Base-by-base conservation (phyloP, 2,113 vertebrate species). In the Notothenia coriiceps region DNA sequence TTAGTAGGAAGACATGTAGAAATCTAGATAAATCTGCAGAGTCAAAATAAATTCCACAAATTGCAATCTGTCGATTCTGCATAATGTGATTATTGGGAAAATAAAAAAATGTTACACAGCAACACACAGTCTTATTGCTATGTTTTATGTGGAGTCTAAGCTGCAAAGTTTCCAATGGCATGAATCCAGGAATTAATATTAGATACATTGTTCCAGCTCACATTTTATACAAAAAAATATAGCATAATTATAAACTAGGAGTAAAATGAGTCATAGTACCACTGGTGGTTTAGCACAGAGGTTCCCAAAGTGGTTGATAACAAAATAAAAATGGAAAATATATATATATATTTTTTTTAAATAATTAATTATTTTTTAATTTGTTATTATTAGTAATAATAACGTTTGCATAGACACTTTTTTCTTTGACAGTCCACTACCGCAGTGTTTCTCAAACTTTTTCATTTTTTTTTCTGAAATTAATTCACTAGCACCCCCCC, bases 81-180 rank as follows among this genome's bases (percentile, higher is more conserved):
- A 44, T 33, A 14, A 14, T 55, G 8, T 63, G 56, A 85, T 85
- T 67, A 70, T 54, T 50, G 10, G 2, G 17, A 33, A 17, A 59
- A 40, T 47, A 77, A 17, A 51, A 12, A 15, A 1, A 0, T 44
- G 13, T 43, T 51, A 7, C 9, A 67, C 29, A 52, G 15, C 65
- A 47, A 14, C 18, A 22, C 15, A 4, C 20, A 66, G 61, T 61
- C 61, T 15, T 52, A 17, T 46, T 1, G 20, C 11, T 2, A 10
- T 51, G 57, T 59, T 29, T 29, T 29, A 29, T 29, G 29, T 4
- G 49, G 14, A n/a, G 7, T 46, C 22, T 70, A 12, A 70, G 18
- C n/a, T 77, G 40, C 6, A 65, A 6, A 29, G 20, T 60, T 40
- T 22, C 55, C 50, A 56, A 1, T 22, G 61, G 12, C 15, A 65